Conservation (phyloP, 1,140 invertebrate species). For the Zophobas atratus region DNA sequence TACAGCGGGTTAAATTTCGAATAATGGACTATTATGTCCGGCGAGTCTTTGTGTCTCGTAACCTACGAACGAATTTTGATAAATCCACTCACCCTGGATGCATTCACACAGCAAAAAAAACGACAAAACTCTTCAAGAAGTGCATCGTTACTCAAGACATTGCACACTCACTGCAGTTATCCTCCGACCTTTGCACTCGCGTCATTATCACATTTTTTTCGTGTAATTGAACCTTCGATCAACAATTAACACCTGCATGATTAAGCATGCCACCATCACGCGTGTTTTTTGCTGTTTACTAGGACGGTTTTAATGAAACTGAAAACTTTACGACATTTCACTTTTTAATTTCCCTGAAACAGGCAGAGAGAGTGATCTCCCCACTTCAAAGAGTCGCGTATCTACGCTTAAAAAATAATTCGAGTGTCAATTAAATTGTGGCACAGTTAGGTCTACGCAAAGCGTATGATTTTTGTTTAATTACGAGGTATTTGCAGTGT, state of each 20-base stretch:
- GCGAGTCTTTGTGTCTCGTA: too few relatives aligned
- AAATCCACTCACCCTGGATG: neutral
- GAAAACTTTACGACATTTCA: neutral
- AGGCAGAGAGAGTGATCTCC: constrained; percentile 21
- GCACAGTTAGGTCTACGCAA: neutral
- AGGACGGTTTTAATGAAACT: neutral
- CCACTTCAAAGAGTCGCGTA: neutral
- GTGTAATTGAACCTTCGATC: neutral
- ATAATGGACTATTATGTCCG: too few relatives aligned
- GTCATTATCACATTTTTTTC: neutral
- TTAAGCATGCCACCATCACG: constrained; percentile 8
- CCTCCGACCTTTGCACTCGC: constrained; percentile 10
- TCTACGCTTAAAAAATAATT: too few relatives aligned
- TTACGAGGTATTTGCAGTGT: too few relatives aligned
- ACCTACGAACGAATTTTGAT: too few relatives aligned
- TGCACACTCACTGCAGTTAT: neutral
- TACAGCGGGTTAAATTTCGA: too few relatives aligned
- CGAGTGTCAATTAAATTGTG: too few relatives aligned
- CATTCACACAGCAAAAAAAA: neutral
- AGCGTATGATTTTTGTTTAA: neutral
- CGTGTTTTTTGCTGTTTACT: neutral
- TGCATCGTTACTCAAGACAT: constrained; percentile 15
- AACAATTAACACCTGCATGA: constrained; percentile 3
- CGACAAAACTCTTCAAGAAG: neutral
- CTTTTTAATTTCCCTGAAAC: neutral